phyloP scores from a whole-genome alignment of 1,140 invertebrate genomes.

The Pseudomyrmex dendroicus region DNA sequence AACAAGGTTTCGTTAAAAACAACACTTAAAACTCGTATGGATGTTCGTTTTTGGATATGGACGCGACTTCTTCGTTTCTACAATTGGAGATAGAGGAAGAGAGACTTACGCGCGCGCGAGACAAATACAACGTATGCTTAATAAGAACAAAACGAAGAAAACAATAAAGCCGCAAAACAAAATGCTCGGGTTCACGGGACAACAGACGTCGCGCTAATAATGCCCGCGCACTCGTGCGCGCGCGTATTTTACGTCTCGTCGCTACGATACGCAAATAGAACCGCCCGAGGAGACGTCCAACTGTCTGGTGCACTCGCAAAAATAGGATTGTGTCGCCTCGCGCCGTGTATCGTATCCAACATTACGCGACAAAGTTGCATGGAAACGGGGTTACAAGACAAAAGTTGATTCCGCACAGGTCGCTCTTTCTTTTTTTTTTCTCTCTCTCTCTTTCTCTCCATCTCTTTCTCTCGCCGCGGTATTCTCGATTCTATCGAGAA shows the following conservation, averaged over 20 bases:
- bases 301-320: conserved; percentile 79
- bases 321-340: conserved; percentile 76
- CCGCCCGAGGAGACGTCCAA: conserved; percentile 76
- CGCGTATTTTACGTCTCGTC: conserved; percentile 50
- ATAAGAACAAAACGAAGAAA: neutral
- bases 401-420: neutral
- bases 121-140: neutral
- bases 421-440: neutral
- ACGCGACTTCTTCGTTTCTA: neutral
- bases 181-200: conserved; percentile 45
- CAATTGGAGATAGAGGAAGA: neutral
- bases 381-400: conserved; percentile 57
- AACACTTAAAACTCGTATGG: too few relatives aligned
- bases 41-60: too few relatives aligned
- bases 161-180: conserved; percentile 13
- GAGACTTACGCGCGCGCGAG: neutral
- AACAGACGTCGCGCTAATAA: conserved; percentile 72
- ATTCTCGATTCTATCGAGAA: neutral
- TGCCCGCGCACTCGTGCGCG: conserved; percentile 32
- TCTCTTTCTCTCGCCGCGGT: too few relatives aligned
- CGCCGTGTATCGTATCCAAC: conserved; percentile 39
- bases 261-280: conserved; percentile 72
- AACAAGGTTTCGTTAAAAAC: too few relatives aligned
- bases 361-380: conserved; percentile 47
- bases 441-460: too few relatives aligned